These are phyloP conservation scores for Lepilemur septentrionalis DNA, from an alignment of 2,797 vertebrate species.

Conservation along the genomic window DNA sequence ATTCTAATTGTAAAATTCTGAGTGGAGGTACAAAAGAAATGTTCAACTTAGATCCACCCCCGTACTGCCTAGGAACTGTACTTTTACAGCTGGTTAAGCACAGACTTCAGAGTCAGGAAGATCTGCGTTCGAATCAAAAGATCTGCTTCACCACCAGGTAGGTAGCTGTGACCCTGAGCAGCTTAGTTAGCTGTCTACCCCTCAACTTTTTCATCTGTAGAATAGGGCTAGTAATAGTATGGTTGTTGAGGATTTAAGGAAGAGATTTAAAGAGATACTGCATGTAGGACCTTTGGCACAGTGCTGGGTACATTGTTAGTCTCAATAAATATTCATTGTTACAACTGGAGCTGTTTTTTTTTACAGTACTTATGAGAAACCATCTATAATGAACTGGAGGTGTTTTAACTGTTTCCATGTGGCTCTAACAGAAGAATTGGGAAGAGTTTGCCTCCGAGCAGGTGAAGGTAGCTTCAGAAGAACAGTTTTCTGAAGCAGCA, in stretches of 20 bases:
- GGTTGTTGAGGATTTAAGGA: neutral
- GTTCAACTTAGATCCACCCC: fast-evolving
- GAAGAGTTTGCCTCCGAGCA: neutral
- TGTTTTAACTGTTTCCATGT: neutral
- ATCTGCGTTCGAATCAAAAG: neutral
- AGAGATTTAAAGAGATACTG: neutral
- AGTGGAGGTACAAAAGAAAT: neutral
- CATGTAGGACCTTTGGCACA: neutral
- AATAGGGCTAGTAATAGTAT: neutral
- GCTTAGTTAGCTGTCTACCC: neutral
- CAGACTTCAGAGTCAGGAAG: neutral
- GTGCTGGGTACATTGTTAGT: neutral
- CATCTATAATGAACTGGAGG: neutral
- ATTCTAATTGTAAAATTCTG: neutral
- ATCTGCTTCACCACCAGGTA: neutral
- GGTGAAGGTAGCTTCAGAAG: neutral
- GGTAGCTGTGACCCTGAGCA: neutral
- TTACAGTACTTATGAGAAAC: too few species aligned
- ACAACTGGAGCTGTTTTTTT: neutral
- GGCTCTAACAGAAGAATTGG: neutral
- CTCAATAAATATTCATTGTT: neutral
- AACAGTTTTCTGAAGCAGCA: neutral
- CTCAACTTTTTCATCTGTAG: slow-evolving; percentile 14
- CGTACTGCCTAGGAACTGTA: neutral
- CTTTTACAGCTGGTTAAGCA: neutral